Evolutionary conservation across 2,113 vertebrate genomes (phyloP), one percentile per base, ranked within the genome.

Genomic region (Oenanthe melanoleuca): DNA sequence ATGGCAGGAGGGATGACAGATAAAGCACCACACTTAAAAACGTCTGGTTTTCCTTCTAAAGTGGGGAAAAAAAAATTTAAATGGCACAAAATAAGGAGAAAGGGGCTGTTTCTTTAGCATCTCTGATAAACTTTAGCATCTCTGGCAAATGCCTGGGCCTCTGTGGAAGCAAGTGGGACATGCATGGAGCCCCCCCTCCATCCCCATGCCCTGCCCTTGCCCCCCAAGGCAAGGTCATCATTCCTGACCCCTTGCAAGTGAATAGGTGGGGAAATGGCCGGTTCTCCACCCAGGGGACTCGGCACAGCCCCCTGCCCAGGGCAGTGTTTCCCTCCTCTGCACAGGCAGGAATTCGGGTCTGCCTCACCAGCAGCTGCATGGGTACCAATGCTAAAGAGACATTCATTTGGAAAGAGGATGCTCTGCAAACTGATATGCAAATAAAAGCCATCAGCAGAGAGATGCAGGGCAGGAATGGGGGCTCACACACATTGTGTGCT

Each of bases 361-460:
- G 84, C 71, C 70, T 79, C 84, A 57, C 24, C 75, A 57, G 75
- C 40, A 11, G 88, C 72, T 11, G 10, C 2, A 49, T 40, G 78
- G 52, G 85, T 1, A 8, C 53, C 84, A 18, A 47, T 60, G 73
- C 16, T 92, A 81, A 50, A 81, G 93, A 70, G 73, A 83, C 74
- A 53, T 73, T 88, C 86, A 65, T 7, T 86, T 93, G 88, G 94
- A 94, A 85, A 93, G 80, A 92, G 92, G 80, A 83, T 66, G 0
- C 67, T 93, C 86, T 88, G 82, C 86, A 3, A 84, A 90, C 47
- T 80, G 75, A 53, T 67, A 65, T 69, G 94, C 86, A 97, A 95
- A 96, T 92, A 69, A 34, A 69, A 77, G 72, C 44, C 38, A 60
- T 60, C 82, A 82, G 70, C 69, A 9, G 42, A 80, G 91, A 91